Conservation (phyloP, 2,797 vertebrate genomes). For the Epinephelus malabaricus region DNA sequence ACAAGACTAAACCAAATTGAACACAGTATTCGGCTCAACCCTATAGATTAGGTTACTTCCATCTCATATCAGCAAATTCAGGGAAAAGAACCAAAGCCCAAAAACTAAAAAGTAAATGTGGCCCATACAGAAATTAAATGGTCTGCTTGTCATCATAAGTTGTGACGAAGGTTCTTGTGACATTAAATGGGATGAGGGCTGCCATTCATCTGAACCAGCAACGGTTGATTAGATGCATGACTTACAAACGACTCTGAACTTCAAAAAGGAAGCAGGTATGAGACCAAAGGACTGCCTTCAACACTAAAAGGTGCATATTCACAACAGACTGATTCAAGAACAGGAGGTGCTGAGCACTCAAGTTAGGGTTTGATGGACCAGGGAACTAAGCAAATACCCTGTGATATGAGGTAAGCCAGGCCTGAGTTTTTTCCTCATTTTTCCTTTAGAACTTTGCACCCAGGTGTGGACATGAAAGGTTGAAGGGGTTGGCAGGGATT, state of each 20-base stretch:
- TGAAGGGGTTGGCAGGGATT: slow-evolving; percentile 69
- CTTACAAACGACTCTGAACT: slow-evolving; percentile 44
- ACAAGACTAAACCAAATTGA: too few species aligned
- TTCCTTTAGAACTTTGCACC: slow-evolving; percentile 77
- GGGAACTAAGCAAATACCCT: slow-evolving; percentile 80
- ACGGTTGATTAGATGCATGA: slow-evolving; percentile 30
- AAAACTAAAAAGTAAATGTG: background rate
- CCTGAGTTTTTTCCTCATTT: slow-evolving; percentile 50
- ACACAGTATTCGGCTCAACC: too few species aligned
- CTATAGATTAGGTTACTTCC: background rate
- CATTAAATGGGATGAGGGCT: slow-evolving; percentile 9
- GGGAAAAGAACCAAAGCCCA: too few species aligned
- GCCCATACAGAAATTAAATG: background rate
- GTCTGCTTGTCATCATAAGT: background rate
- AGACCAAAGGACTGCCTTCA: slow-evolving; percentile 56
- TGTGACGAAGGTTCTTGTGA: slow-evolving; percentile 20
- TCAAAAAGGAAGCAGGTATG: slow-evolving; percentile 61
- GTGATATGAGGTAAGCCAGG: slow-evolving; percentile 81
- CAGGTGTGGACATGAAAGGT: slow-evolving; percentile 89
- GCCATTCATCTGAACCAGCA: slow-evolving; percentile 34
- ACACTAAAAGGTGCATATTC: slow-evolving; percentile 57
- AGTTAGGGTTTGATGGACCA: slow-evolving; percentile 68
- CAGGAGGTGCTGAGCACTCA: slow-evolving; percentile 68
- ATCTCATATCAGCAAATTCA: background rate
- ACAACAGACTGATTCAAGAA: slow-evolving; percentile 68